Conservation (phyloP, 1,140 invertebrate species). For the Hypsibius dujardini region DNA sequence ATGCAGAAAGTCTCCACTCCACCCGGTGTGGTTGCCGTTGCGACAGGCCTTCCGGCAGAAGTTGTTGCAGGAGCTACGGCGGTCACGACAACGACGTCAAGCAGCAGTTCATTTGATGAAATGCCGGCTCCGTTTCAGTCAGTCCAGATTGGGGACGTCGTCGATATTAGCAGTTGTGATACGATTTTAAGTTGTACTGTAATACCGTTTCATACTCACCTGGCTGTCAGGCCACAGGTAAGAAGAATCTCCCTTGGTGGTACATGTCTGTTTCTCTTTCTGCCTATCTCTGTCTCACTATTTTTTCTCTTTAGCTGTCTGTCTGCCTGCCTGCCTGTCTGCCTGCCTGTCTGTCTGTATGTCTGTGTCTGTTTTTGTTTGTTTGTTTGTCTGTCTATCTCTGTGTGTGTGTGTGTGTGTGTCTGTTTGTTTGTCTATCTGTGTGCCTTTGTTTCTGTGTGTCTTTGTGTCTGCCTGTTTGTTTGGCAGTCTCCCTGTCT, state of each 20-base stretch:
- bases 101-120: slow-evolving; percentile 2
- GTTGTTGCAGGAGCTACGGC: not conserved
- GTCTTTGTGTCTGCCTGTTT: no score
- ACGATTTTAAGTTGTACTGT: not conserved
- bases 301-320: no score
- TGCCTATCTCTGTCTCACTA: no score
- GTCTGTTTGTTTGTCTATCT: no score
- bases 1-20: not conserved
- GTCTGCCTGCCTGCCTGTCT: no score
- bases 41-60: not conserved
- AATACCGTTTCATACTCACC: slow-evolving; percentile 10
- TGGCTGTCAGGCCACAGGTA: not conserved
- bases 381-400: no score
- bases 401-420: no score
- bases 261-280: no score
- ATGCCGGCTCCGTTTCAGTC: slow-evolving; percentile 4
- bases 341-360: no score
- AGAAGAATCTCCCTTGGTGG: not conserved
- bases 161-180: slow-evolving; percentile 13
- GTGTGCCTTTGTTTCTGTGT: no score
- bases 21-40: not conserved
- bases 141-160: slow-evolving; percentile 1
- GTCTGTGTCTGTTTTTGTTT: no score
- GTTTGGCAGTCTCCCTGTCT: no score
- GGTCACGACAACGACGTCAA: not conserved